Evolutionary conservation across 2,888 invertebrate species (phyloP).

Genomic region (Thumatha senex): DNA sequence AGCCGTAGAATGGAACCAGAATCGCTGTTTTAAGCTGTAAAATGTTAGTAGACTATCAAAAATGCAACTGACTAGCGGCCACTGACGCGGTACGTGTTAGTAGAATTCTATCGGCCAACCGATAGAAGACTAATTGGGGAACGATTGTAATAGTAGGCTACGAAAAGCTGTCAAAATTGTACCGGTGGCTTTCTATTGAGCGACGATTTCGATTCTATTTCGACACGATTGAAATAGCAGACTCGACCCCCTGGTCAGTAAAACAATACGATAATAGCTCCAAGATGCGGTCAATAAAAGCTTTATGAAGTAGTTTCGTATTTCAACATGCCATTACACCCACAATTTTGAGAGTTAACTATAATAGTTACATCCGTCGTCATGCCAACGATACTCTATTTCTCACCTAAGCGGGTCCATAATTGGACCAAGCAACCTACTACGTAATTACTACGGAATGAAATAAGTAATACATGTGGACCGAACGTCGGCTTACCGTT

Average conservation of each 20-base stretch:
- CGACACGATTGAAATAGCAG: too few species aligned
- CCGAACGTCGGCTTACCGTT: conserved; percentile 27
- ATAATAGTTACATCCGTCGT: conserved; percentile 30
- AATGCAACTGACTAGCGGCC: too few species aligned
- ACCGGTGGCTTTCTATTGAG: too few species aligned
- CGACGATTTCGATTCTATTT: too few species aligned
- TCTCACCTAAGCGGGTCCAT: conserved; percentile 46
- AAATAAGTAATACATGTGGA: conserved; percentile 38
- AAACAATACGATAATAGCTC: conserved; percentile 6
- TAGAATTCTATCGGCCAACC: too few species aligned
- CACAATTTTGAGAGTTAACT: conserved; percentile 28
- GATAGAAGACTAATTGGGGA: too few species aligned
- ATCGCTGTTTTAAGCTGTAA: too few species aligned
- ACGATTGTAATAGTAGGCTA: too few species aligned
- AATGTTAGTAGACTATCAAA: too few species aligned
- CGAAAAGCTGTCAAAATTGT: too few species aligned
- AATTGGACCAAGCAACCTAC: conserved; percentile 49
- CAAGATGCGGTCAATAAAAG: conserved; percentile 22
- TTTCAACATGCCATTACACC: conserved; percentile 27
- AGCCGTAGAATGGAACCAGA: too few species aligned
- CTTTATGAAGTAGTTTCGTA: conserved; percentile 20
- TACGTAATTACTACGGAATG: conserved; percentile 61
- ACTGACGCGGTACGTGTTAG: too few species aligned
- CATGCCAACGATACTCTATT: conserved; percentile 33
- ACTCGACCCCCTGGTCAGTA: conserved; percentile 6